phyloP scores from a whole-genome alignment of 2,888 invertebrate species.

The Drosophila cognata region DNA sequence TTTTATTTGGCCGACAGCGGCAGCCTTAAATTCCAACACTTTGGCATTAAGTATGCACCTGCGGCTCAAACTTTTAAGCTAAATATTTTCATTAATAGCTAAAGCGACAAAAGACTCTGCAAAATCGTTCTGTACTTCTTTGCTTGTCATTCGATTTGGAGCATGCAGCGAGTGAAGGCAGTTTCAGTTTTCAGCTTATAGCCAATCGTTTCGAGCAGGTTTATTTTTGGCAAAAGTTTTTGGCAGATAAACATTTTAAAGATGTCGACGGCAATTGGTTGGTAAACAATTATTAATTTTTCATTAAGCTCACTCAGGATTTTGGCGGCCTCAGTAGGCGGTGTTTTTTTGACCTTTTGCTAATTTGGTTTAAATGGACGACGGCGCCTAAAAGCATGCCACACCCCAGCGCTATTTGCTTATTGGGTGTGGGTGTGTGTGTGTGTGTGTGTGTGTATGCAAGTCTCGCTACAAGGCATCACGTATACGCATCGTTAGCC shows the following conservation, averaged over 20 bases:
- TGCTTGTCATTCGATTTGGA: constrained; percentile 68
- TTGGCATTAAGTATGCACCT: constrained; percentile 64
- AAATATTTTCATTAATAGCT: constrained; percentile 65
- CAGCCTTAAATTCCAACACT: constrained; percentile 46
- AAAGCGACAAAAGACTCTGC: constrained; percentile 12
- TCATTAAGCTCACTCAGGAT: constrained; percentile 40
- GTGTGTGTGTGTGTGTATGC: constrained; percentile 4
- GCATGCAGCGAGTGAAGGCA: constrained; percentile 34
- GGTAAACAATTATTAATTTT: constrained; percentile 76
- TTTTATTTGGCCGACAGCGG: constrained; percentile 60
- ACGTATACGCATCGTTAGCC: constrained; percentile 81
- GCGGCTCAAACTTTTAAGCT: constrained; percentile 64
- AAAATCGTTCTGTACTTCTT: constrained; percentile 39
- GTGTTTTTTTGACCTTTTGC: constrained; percentile 62
- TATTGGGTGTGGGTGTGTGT: constrained; percentile 5
- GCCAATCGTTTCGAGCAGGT: constrained; percentile 7
- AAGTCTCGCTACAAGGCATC: constrained; percentile 50
- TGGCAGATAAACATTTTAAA: constrained; percentile 55
- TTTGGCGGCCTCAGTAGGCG: constrained; percentile 9
- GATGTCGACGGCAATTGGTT: constrained; percentile 53
- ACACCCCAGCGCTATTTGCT: constrained; percentile 44
- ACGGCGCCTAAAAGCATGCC: constrained; percentile 50
- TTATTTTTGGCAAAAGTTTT: constrained; percentile 20
- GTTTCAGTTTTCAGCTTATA: constrained; percentile 10
- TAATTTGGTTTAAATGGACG: constrained; percentile 75